Percentiles rank a stretch among this genome's conserved stretches.
Conservation (phyloP, 2,797 vertebrate genomes). For the Apogon hyalosoma region DNA sequence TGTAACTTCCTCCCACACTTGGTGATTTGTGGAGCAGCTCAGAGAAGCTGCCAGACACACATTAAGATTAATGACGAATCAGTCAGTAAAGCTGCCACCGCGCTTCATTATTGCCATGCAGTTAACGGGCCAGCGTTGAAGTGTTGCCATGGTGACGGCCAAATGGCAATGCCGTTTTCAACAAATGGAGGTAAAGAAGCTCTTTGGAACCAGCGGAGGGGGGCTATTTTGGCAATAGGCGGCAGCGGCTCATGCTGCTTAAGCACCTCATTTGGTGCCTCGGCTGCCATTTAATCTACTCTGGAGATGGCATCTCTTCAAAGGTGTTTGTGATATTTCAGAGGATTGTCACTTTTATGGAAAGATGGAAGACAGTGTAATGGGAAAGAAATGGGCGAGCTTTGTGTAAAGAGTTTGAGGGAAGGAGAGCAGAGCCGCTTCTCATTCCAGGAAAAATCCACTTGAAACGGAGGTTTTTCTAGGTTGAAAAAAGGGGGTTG, state of each 20-base stretch:
- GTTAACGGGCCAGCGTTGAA: conserved; percentile 67
- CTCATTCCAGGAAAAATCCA: conserved; percentile 13
- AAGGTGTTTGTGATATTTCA: conserved; percentile 68
- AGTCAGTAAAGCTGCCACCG: conserved; percentile 67
- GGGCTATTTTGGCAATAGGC: conserved; percentile 67
- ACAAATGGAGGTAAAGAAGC: conserved; percentile 71
- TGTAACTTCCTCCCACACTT: conserved; percentile 41
- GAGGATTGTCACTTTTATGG: conserved; percentile 61
- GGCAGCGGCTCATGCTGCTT: conserved; percentile 69
- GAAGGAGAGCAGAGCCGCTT: conserved; percentile 14
- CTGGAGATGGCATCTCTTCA: conserved; percentile 66
- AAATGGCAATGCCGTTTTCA: conserved; percentile 66
- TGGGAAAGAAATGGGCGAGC: conserved; percentile 45
- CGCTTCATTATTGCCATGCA: conserved; percentile 67
- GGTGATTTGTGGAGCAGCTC: conserved; percentile 57
- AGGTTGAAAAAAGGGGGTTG: conserved; percentile 11
- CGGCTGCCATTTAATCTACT: conserved; percentile 64
- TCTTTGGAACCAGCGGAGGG: conserved; percentile 64
- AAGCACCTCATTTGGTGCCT: conserved; percentile 73
- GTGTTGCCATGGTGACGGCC: conserved; percentile 73
- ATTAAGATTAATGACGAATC: conserved; percentile 74
- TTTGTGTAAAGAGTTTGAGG: conserved; percentile 16
- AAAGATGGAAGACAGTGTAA: conserved; percentile 49
- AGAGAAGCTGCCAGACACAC: conserved; percentile 61
- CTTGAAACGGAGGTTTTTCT: not conserved